phyloP scores from a whole-genome alignment of 1,140 invertebrate genomes.

The Rhagoletis pomonella region DNA sequence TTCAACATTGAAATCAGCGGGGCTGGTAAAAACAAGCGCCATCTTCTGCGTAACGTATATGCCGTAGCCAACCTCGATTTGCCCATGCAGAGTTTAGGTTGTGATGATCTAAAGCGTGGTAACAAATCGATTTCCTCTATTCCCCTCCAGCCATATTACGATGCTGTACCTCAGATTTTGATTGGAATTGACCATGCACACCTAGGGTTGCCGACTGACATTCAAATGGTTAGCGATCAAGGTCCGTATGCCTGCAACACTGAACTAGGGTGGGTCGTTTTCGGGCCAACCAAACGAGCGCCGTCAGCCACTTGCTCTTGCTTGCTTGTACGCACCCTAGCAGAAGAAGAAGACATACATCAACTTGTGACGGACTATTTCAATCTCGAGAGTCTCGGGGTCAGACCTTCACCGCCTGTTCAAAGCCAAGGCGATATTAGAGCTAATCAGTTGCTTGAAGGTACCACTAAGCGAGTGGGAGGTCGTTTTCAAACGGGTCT shows the following conservation, averaged over 20 bases:
- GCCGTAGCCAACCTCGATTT: conserved; percentile 42
- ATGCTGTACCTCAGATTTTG: conserved; percentile 2
- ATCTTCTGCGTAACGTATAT: not conserved
- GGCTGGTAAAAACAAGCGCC: not conserved
- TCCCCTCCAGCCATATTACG: not conserved
- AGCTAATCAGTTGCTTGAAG: not conserved
- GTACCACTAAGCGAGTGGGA: not conserved
- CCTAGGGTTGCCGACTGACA: not conserved
- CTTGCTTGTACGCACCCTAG: not conserved
- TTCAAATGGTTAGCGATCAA: not conserved
- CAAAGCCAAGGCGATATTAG: conserved; percentile 1
- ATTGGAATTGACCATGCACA: conserved; percentile 26
- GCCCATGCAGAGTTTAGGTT: conserved; percentile 12
- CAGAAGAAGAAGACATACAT: not conserved
- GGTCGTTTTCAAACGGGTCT: conserved; percentile 42
- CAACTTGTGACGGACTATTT: not conserved
- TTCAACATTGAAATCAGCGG: conserved; percentile 22
- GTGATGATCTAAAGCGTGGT: not conserved
- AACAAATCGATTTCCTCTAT: not conserved
- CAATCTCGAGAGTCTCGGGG: not conserved
- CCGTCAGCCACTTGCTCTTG: not conserved
- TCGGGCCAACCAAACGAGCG: not conserved
- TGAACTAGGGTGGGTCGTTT: conserved; percentile 40
- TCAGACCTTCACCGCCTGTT: not conserved
- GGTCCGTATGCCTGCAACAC: conserved; percentile 54